Evolutionary conservation across 2,797 vertebrate species (phyloP), one percentile per base, ranked within the genome.

Genomic region (Danio albolineatus): DNA sequence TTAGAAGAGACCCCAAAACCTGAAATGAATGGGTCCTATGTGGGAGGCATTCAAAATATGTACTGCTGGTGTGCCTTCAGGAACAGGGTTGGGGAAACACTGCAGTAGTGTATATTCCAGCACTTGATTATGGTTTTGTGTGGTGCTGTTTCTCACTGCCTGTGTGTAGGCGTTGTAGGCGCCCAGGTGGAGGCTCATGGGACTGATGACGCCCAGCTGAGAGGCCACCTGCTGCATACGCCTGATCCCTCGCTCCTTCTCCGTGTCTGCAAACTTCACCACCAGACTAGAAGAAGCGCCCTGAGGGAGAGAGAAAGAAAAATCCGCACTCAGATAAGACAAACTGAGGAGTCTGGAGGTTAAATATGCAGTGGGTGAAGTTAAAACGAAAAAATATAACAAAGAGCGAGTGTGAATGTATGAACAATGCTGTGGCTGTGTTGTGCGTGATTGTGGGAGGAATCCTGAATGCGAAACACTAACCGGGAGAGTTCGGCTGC

Each of bases 181-280:
- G 69, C 97, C 97, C 0, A 98, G 96, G 91, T 98, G 97, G 83
- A 98, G 94, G 83, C 96, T 97, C 81, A 98, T 97, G 86, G 97
- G 97, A 86, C 96, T 97, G 93, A 98, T 98, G 94, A 98, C 96
- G 61, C 97, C 97, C 88, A 98, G 91, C 93, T 98, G 97, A 78
- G 93, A 95, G 74, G 97, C 96, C 89, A 98, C 96, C 93, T 98
- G 96, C 93, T 98, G 97, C 97, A 98, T 98, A 56, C 97, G 92
- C 82, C 97, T 88, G 65, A 95, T 93, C 64, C 93, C 92, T 81
- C 94, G 89, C 87, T 95, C 94, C 88, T 95, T 95, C 91, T 95
- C 94, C 10, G 97, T 97, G 91, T 95, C 94, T 5, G 94, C 93
- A 81, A 95, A 95, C 90, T 95, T 95, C 67, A 95, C 94, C 87